These are phyloP conservation scores for Aphyosemion australe DNA, from an alignment of 2,113 vertebrate species.

Conservation along the genomic window DNA sequence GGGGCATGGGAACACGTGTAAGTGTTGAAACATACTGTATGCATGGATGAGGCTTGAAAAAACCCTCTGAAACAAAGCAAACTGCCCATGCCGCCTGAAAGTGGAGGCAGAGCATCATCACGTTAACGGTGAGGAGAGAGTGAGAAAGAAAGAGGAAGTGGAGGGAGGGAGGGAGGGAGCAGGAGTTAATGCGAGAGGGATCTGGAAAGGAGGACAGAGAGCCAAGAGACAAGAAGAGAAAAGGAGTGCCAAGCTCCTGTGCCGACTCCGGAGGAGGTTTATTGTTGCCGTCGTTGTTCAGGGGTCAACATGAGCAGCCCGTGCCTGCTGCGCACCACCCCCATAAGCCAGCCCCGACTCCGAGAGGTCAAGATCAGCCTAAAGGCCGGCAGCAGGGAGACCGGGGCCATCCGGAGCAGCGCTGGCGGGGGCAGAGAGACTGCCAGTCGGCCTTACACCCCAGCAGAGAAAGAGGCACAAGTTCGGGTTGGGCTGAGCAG, in stretches of 20 bases:
- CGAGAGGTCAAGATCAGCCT: constrained; percentile 79
- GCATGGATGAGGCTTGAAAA: constrained; percentile 60
- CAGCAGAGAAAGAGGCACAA: constrained; percentile 61
- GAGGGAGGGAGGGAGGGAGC: constrained; percentile 26
- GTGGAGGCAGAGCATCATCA: constrained; percentile 60
- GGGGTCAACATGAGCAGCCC: constrained; percentile 80
- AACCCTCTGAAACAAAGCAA: constrained; percentile 51
- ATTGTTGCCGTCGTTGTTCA: constrained; percentile 5
- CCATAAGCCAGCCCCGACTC: constrained; percentile 75
- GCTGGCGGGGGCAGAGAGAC: constrained; percentile 46
- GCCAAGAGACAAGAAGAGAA: constrained; percentile 65
- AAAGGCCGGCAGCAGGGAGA: constrained; percentile 74
- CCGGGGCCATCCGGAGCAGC: constrained; percentile 35
- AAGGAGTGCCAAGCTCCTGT: constrained; percentile 62
- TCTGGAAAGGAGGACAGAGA: constrained; percentile 71
- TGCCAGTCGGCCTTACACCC: constrained; percentile 39
- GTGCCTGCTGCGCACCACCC: constrained; percentile 74
- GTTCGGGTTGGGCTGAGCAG: constrained; percentile 47
- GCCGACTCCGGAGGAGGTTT: constrained; percentile 44
- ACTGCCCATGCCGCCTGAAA: constrained; percentile 31
- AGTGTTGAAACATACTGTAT: constrained; percentile 56
- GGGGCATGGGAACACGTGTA: constrained; percentile 41
- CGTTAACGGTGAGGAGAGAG: constrained; percentile 51
- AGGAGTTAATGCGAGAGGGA: constrained; percentile 57
- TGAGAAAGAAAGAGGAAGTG: constrained; percentile 26